Conservation (phyloP, 2,113 vertebrate genomes). For the Cygnus buccinator region DNA sequence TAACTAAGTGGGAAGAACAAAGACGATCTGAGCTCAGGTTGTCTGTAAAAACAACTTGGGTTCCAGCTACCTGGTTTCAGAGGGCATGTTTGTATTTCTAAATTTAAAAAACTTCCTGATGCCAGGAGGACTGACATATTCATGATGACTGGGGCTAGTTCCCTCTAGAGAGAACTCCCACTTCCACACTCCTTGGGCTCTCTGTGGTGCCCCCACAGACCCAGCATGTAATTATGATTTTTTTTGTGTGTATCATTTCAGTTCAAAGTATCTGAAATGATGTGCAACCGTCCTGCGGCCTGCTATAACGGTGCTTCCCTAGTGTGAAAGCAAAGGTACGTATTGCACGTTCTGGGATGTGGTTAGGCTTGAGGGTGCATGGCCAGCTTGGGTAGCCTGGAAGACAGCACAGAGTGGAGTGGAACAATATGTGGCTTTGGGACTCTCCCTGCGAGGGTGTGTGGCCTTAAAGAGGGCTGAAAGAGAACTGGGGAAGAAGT, state of each 20-base stretch:
- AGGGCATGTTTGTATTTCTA: not conserved
- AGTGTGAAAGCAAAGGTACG: fast-evolving
- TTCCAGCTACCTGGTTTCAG: not conserved
- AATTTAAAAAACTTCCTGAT: not conserved
- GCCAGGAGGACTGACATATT: not conserved
- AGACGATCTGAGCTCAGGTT: not conserved
- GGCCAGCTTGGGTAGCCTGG: not conserved
- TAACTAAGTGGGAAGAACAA: not conserved
- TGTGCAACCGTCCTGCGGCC: not conserved
- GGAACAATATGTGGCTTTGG: not conserved
- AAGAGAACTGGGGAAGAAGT: not conserved
- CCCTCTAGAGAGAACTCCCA: not conserved
- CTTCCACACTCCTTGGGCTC: not conserved
- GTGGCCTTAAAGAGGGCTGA: not conserved
- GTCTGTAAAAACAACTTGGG: not conserved
- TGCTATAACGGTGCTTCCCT: not conserved
- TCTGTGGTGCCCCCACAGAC: not conserved
- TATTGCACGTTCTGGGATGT: fast-evolving
- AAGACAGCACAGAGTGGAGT: fast-evolving
- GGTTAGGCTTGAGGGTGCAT: fast-evolving
- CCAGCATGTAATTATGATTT: not conserved
- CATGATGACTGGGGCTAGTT: not conserved
- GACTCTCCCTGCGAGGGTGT: not conserved
- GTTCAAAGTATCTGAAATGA: not conserved
- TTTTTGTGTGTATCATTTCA: not conserved